Conservation (phyloP, 2,888 invertebrate species). For the Chloromyia formosa region DNA sequence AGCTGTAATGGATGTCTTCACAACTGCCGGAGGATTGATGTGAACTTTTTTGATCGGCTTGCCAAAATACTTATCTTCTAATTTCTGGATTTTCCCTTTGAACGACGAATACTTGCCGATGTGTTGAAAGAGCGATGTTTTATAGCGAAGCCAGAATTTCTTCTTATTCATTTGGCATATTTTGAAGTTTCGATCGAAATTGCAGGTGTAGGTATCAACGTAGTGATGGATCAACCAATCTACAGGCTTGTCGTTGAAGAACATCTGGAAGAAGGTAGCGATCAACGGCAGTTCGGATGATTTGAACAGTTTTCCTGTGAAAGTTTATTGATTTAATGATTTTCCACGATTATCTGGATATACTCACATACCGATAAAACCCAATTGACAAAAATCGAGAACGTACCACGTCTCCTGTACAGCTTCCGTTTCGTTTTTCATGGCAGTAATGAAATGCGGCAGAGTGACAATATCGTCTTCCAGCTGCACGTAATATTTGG, state of each 20-base stretch:
- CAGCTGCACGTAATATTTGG: slow-evolving; percentile 88
- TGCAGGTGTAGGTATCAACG: slow-evolving; percentile 87
- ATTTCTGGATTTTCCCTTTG: slow-evolving; percentile 94
- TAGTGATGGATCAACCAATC: slow-evolving; percentile 95
- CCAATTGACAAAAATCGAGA: slow-evolving; percentile 91
- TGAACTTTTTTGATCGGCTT: slow-evolving; percentile 74
- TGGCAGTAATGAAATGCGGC: slow-evolving; percentile 81
- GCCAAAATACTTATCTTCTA: slow-evolving; percentile 92
- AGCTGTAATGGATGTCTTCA: slow-evolving; percentile 78
- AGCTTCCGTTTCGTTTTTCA: slow-evolving; percentile 82
- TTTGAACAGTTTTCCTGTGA: slow-evolving; percentile 84
- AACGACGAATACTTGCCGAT: slow-evolving; percentile 94
- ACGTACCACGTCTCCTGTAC: slow-evolving; percentile 85
- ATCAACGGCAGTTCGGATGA: slow-evolving; percentile 86
- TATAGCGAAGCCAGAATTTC: slow-evolving; percentile 83
- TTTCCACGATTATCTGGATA: not conserved
- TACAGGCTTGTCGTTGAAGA: slow-evolving; percentile 94
- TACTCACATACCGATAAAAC: slow-evolving; percentile 81
- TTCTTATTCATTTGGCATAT: slow-evolving; percentile 81
- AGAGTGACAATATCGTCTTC: slow-evolving; percentile 95
- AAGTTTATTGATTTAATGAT: not conserved
- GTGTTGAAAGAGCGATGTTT: slow-evolving; percentile 93
- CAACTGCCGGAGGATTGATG: slow-evolving; percentile 75
- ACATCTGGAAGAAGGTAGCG: slow-evolving; percentile 92
- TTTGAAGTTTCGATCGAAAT: slow-evolving; percentile 83